Conservation (phyloP, 2,888 invertebrate species). For the Griposia aprilina region DNA sequence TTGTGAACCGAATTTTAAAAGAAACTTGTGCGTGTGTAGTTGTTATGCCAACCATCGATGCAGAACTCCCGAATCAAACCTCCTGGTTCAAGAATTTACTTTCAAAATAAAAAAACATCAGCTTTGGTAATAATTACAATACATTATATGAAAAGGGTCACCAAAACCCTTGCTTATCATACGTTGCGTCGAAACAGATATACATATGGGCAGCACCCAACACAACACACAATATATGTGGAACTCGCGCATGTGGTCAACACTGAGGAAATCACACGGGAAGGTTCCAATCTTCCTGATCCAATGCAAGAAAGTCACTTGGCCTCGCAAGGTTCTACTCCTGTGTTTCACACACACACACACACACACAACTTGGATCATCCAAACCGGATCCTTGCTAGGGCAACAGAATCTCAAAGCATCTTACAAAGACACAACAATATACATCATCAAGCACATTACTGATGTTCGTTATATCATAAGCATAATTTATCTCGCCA, state of each 20-base stretch:
- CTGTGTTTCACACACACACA: not conserved
- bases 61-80: not conserved
- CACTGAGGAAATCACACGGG: not conserved
- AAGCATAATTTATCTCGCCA: conserved; percentile 43
- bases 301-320: not conserved
- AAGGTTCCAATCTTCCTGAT: not conserved
- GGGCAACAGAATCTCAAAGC: not conserved
- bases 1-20: conserved; percentile 47
- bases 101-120: not conserved
- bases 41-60: not conserved
- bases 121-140: not conserved
- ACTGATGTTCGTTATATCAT: conserved; percentile 37
- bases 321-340: not conserved
- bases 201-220: not conserved
- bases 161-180: not conserved
- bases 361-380: not conserved
- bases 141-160: not conserved
- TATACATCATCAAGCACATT: conserved; percentile 47
- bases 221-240: too few species aligned
- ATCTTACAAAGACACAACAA: conserved; percentile 21
- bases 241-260: too few species aligned
- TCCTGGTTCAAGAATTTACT: not conserved
- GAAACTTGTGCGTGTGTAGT: conserved; percentile 6
- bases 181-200: not conserved
- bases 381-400: conserved; percentile 13